Base-by-base conservation (phyloP, 2,797 vertebrate genomes). In the Hemitrygon akajei region DNA sequence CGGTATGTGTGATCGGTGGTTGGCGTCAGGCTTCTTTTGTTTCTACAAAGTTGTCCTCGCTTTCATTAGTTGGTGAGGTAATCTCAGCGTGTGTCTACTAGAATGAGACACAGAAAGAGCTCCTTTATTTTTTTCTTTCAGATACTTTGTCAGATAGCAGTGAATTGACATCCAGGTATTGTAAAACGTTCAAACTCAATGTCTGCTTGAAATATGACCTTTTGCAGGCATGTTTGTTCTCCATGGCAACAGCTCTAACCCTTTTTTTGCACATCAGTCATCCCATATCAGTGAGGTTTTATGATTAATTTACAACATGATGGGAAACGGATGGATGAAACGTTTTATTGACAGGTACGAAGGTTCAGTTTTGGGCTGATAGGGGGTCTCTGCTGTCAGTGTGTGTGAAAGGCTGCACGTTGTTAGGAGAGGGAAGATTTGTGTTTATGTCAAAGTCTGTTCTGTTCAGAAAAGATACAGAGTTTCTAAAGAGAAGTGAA, bases 81-180 rank as follows among this genome's bases (percentile, higher is more conserved):
- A 86, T 30, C 47, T n/a, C 5, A 37, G 11, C 60, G 56, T 60
- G 79, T 40, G 16, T 40, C 37, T 18, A 18, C 37, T 40, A 1
- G 34, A 80, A 79, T 27, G 82, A 86, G 25, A 30, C 56, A n/a
- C 27, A 12, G 47, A 16, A 30, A 86, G 82, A 56, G 56, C 47
- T 84, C 60, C 56, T 58, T 60, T 86, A 60, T 86, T 86, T 86
- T 58, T 58, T 58, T 60, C 34, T 58, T 86, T 86, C 30, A 86
- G 25, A 60, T 60, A 27, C 12, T 86, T n/a, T 86, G 25, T 86
- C 30, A 86, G 58, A 58, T n/a, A 56, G 27, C 27, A 30, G 56
- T 58, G 82, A 86, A 86, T 60, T 86, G 82, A 60, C 56, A 86
- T 86, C 47, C 27, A 60, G 82, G 82, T n/a, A 60, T 60, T 86